Conservation (phyloP, 2,797 vertebrate species). For the Philypnodon macrostomus region DNA sequence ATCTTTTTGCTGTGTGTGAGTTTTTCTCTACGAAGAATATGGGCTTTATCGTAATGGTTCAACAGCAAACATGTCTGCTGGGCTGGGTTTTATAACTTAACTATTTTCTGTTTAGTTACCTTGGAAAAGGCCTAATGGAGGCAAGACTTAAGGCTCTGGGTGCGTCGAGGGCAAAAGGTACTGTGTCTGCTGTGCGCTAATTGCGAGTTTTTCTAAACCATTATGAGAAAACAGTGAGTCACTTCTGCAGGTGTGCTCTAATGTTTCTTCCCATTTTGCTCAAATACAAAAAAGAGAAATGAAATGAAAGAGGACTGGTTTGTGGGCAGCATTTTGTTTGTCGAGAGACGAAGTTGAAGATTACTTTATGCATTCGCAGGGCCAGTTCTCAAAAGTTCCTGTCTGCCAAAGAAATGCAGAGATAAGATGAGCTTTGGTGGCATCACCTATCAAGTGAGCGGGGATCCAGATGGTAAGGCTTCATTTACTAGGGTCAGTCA, state of each 20-base stretch:
- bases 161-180: constrained; percentile 86
- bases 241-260: constrained; percentile 4
- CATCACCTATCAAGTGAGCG: constrained; percentile 85
- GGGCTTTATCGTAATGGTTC: too few relatives aligned
- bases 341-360: constrained; percentile 17
- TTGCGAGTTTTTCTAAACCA: constrained; percentile 16
- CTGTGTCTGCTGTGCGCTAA: constrained; percentile 13
- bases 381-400: constrained; percentile 86
- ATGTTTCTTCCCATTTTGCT: constrained; percentile 4
- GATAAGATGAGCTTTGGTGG: constrained; percentile 90
- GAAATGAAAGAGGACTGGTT: constrained; percentile 11
- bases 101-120: constrained; percentile 82
- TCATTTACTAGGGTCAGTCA: background rate
- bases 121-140: constrained; percentile 92
- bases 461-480: constrained; percentile 82
- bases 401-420: constrained; percentile 84
- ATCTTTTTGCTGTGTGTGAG: too few relatives aligned
- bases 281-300: constrained; percentile 1
- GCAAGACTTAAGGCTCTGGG: constrained; percentile 87
- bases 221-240: constrained; percentile 19
- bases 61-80: too few relatives aligned
- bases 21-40: too few relatives aligned
- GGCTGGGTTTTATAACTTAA: constrained; percentile 14
- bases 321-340: constrained; percentile 9
- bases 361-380: constrained; percentile 47